Base-by-base conservation (phyloP, 2,113 vertebrate genomes). In the Sinocyclocheilus rhinocerous region DNA sequence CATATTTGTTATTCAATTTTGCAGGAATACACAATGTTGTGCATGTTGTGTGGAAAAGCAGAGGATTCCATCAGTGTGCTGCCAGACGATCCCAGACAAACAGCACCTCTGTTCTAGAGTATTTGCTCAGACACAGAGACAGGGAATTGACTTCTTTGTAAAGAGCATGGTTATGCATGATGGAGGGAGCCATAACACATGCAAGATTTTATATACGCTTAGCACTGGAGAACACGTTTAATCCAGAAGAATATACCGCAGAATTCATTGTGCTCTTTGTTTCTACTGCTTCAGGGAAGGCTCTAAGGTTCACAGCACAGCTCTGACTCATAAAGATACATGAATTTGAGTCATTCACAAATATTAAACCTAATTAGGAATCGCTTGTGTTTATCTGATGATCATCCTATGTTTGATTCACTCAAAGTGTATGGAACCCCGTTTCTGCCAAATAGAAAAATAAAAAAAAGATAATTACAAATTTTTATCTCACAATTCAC, bases 11-110 rank as follows among this genome's bases (percentile, higher is more conserved):
- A 13, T 42, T 8, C 11, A 26, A 76, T 75, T 84, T 80, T 11
- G 89, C 93, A 99, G 98, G 98, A 99, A 83, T 99, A 99, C 87
- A 99, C 97, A 2, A 99, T 99, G 98, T 93, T 99, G 82, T 99
- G 98, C 91, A 95, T 99, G 93, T 94, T 99, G 63, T 99, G 98
- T 12, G 98, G 98, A 86, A 97, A 97, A 84, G 98, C 97, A 0
- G 98, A 99, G 91, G 98, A 99, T 89, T 97, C 97, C 4, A 83
- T 99, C 94, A 99, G 97, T 52, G 93, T 99, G 88, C 94, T 99
- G 48, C 98, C 98, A 0, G 97, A 99, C 0, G 97, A 99, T 90
- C 98, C 97, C 45, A 95, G 98, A 86, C 97, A 98, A 90, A 96
- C 95, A 85, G 96, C 96, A 2, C 95, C 97, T 0, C 95, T 99